phyloP scores from a whole-genome alignment of 2,797 vertebrate species.

The Cuculus canorus region DNA sequence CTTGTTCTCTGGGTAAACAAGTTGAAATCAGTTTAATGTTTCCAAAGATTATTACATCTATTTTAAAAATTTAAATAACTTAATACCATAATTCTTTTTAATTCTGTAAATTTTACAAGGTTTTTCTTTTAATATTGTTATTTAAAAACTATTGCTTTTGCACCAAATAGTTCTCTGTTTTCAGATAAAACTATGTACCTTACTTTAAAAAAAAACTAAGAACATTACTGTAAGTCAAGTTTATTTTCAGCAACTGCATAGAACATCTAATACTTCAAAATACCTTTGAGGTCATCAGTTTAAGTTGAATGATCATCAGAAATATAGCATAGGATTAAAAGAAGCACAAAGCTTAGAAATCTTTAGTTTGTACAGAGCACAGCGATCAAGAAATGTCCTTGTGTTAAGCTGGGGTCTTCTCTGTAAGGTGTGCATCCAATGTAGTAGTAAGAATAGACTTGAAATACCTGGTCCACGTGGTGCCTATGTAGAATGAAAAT shows the following conservation, averaged over 20 bases:
- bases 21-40: neutral
- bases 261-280: neutral
- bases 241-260: neutral
- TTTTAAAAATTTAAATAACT: neutral
- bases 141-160: neutral
- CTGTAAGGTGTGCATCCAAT: neutral
- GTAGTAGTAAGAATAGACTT: neutral
- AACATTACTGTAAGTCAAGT: neutral
- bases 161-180: neutral
- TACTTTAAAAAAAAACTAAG: neutral
- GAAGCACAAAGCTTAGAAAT: neutral
- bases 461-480: neutral
- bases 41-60: neutral
- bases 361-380: neutral
- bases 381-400: neutral
- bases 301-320: neutral
- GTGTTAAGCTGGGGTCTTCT: neutral
- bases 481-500: neutral
- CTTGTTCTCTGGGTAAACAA: neutral
- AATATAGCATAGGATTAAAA: neutral
- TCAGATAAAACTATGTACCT: neutral
- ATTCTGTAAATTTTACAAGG: neutral
- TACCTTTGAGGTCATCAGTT: neutral
- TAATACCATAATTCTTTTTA: neutral
- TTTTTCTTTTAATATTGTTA: neutral